Percentiles rank a stretch among this genome's conserved stretches.
phyloP scores from a whole-genome alignment of 2,113 vertebrate genomes.

The Syngnathus floridae region DNA sequence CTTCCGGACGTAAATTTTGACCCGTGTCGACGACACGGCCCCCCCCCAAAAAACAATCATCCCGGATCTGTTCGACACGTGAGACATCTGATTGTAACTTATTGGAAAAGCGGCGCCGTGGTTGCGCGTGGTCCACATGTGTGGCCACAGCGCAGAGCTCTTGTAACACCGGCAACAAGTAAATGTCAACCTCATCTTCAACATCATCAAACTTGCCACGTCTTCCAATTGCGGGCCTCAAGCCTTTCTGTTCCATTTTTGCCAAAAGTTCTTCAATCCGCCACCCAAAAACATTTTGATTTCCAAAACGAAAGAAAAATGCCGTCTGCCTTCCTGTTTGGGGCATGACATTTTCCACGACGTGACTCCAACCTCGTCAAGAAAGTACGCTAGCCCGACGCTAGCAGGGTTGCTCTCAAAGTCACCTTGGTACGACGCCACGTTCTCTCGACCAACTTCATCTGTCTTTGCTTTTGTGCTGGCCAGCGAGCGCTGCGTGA shows the following conservation, averaged over 20 bases:
- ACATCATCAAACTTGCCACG: no score
- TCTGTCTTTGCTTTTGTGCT: background rate
- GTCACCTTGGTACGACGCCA: background rate
- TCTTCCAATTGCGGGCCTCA: no score
- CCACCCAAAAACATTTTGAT: no score
- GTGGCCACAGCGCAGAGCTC: background rate
- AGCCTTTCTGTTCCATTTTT: no score
- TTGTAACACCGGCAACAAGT: background rate
- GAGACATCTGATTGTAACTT: slow-evolving; percentile 24
- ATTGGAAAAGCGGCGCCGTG: background rate
- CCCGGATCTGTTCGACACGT: slow-evolving; percentile 64
- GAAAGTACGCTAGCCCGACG: no score
- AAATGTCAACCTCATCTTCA: no score
- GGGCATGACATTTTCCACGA: no score
- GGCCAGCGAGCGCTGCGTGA: background rate
- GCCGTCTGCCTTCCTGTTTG: no score
- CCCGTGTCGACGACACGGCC: slow-evolving; percentile 25
- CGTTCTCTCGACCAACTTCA: background rate
- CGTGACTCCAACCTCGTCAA: no score
- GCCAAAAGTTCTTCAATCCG: no score
- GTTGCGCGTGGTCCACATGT: background rate
- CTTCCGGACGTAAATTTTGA: slow-evolving; percentile 61
- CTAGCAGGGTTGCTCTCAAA: no score
- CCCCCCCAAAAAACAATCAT: slow-evolving; percentile 6
- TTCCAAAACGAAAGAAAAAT: no score